Base-by-base conservation (phyloP, 2,888 invertebrate genomes). In the Morpho achilles region DNA sequence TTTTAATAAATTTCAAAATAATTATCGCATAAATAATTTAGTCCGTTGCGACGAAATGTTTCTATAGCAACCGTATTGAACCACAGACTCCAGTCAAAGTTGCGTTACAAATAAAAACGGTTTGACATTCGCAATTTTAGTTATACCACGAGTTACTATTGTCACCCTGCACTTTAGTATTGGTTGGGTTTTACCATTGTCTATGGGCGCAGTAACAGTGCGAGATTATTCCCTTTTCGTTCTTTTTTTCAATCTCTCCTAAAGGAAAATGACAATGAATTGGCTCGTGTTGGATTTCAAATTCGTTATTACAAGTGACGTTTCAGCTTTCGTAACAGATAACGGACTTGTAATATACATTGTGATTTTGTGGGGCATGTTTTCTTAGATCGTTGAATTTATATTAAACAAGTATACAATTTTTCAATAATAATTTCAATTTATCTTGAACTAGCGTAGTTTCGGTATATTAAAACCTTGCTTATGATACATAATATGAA, bases 301-400 rank as follows among this genome's bases (percentile, higher is more conserved):
- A 81, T 82, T 84, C 81, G 82, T 83, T 85, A 84, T 82, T 83
- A 80, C 82, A 77, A 79, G 76, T 75, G 80, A 72, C 75, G 79
- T 82, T 82, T 82, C 76, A 76, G 76, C 80, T 81, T 82, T 74
- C 69, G 68, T 65, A 70, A 69, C 75, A 32, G 32, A 32, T 32
- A 2, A 32, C 32, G 32, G 32, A 32, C 3, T 32, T 5, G 5
- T 32, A 32, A 32, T 32, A 32, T 2, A 5, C 32, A 5, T 32
- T 32, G 32, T 5, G 32, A 32, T 32, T 32, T 32, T 0, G 32
- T 32, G 5, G 32, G 3, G 3, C 32, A 3, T 5, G 2, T 5
- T 32, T 3, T 32, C 32, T 32, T n/a, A n/a, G n/a, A n/a, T n/a
- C n/a, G n/a, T n/a, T n/a, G n/a, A n/a, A n/a, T n/a, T n/a, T n/a